These are phyloP conservation scores for Microcaecilia unicolor DNA, from an alignment of 2,797 vertebrate species.

Conservation along the genomic window DNA sequence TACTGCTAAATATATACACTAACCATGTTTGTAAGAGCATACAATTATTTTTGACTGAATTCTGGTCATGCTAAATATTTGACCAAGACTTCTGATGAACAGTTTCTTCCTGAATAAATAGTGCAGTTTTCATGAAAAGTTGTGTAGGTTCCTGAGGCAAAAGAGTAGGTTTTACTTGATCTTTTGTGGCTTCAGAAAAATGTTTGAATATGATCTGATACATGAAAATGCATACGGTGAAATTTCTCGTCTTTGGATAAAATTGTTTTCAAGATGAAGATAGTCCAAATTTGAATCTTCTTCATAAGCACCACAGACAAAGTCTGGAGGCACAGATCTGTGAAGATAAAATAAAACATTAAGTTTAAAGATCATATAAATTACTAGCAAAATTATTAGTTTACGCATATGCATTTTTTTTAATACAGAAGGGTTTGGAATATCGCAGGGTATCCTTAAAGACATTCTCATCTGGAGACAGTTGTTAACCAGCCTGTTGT, in stretches of 20 bases:
- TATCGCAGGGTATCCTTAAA: too few relatives aligned
- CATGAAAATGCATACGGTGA: constrained; percentile 80
- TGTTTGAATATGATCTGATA: constrained; percentile 76
- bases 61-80: too few relatives aligned
- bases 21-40: too few relatives aligned
- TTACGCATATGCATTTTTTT: too few relatives aligned
- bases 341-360: constrained; percentile 9
- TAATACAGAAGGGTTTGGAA: too few relatives aligned
- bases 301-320: constrained; percentile 69
- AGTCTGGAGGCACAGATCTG: constrained; percentile 71
- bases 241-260: constrained; percentile 70
- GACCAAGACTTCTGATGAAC: not conserved
- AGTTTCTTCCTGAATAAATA: constrained; percentile 26
- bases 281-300: constrained; percentile 74
- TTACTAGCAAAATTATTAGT: too few relatives aligned
- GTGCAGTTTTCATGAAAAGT: constrained; percentile 1
- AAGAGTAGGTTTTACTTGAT: constrained; percentile 45
- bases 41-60: too few relatives aligned
- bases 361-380: too few relatives aligned
- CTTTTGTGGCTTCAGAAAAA: constrained; percentile 84
- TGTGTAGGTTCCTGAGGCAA: not conserved
- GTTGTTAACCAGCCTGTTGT: too few relatives aligned
- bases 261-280: constrained; percentile 87
- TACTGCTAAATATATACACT: too few relatives aligned
- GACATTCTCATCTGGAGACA: too few relatives aligned